Conservation (phyloP, 2,888 invertebrate genomes). For the Dendrolimus houi region DNA sequence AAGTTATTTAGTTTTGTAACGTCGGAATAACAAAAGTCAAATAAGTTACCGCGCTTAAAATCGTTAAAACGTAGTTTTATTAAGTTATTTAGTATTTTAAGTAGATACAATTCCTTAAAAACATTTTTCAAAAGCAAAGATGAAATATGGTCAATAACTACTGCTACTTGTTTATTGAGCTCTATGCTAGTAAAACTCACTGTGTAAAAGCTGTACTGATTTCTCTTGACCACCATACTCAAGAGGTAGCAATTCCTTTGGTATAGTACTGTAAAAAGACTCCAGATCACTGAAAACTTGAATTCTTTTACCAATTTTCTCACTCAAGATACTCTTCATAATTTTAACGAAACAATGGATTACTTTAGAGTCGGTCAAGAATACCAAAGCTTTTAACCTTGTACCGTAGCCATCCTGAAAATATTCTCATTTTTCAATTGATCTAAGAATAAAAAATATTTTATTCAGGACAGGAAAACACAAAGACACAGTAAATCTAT, state of each 20-base stretch:
- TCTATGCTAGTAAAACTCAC: neutral
- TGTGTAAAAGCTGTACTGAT: neutral
- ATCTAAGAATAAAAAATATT: too few species aligned
- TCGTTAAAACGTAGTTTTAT: too few species aligned
- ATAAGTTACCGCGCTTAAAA: too few species aligned
- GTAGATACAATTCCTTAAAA: too few species aligned
- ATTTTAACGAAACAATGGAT: conserved; percentile 20
- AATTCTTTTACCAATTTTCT: conserved; percentile 24
- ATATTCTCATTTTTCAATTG: neutral
- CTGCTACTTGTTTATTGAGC: too few species aligned
- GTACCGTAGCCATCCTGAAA: conserved; percentile 27
- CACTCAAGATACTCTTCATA: conserved; percentile 22
- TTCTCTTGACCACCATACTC: neutral
- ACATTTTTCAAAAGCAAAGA: too few species aligned
- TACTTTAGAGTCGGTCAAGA: conserved; percentile 25
- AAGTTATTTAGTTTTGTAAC: too few species aligned
- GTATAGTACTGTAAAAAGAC: neutral
- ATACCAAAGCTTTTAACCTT: conserved; percentile 23
- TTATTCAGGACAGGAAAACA: too few species aligned
- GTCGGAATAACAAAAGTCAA: too few species aligned
- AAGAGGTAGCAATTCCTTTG: neutral
- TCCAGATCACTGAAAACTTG: conserved; percentile 1
- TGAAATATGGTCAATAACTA: too few species aligned
- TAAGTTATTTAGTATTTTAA: too few species aligned
- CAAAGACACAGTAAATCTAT: too few species aligned